Evolutionary conservation across 1,140 invertebrate genomes (phyloP).

Genomic region (Alviniconcha marisindica): DNA sequence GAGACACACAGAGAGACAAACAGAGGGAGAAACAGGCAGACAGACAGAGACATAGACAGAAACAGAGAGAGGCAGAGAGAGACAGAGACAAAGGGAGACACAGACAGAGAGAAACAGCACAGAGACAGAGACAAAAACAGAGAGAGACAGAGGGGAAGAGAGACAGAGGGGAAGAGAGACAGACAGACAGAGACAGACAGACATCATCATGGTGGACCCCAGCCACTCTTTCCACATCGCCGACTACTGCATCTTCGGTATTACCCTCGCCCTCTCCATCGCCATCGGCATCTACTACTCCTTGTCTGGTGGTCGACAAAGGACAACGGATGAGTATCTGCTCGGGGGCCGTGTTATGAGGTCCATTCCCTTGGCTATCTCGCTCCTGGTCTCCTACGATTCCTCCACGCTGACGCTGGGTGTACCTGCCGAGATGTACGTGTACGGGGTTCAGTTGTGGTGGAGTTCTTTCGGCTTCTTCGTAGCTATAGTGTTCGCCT

Average conservation of each 20-base stretch:
- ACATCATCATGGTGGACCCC: constrained; percentile 44
- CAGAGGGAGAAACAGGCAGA: no score
- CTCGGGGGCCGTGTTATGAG: constrained; percentile 80
- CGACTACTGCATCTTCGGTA: constrained; percentile 65
- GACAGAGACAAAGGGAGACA: no score
- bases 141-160: no score
- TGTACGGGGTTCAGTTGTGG: constrained; percentile 59
- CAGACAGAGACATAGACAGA: no score
- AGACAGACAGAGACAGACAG: no score
- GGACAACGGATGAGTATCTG: constrained; percentile 88
- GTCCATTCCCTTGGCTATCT: constrained; percentile 66
- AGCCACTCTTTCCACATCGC: constrained; percentile 55
- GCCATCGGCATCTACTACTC: constrained; percentile 88
- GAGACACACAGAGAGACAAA: no score
- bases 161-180: no score
- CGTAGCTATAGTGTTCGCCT: constrained; percentile 24
- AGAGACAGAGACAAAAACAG: no score
- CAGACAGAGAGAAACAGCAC: no score
- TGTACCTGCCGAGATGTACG: constrained; percentile 63
- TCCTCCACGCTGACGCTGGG: constrained; percentile 76
- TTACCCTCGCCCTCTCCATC: constrained; percentile 75
- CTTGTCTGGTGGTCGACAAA: constrained; percentile 89
- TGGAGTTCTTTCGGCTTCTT: constrained; percentile 52
- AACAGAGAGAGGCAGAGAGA: no score
- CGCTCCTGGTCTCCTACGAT: constrained; percentile 66